A percentile compares a stretch with the other conserved stretches of the same genome.
Evolutionary conservation across 2,113 vertebrate species (phyloP).

Genomic region (Candoia aspera): DNA sequence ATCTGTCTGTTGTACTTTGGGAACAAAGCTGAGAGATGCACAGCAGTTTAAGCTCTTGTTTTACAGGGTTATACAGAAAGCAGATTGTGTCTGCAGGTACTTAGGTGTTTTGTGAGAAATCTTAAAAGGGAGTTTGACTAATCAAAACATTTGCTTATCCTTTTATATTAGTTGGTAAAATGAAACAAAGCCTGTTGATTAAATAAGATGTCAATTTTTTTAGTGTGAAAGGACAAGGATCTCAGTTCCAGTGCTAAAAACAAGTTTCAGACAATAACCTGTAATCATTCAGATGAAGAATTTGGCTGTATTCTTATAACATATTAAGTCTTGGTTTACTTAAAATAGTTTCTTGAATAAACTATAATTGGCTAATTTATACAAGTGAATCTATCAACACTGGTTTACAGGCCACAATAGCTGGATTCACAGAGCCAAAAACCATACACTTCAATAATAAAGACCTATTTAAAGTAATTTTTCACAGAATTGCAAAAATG

Average conservation of each 20-base stretch:
- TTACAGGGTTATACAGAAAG: not conserved
- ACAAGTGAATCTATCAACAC: not conserved
- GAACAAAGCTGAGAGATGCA: not conserved
- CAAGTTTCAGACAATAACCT: not conserved
- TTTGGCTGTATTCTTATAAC: not conserved
- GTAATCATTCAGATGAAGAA: not conserved
- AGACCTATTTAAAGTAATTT: not conserved
- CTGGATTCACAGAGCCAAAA: not conserved
- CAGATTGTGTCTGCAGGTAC: not conserved
- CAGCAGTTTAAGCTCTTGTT: not conserved
- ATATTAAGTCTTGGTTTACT: not conserved
- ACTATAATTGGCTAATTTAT: not conserved
- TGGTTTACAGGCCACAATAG: too few relatives aligned
- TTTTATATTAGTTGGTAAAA: not conserved
- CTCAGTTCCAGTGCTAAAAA: not conserved
- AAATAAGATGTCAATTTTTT: not conserved
- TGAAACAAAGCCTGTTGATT: not conserved
- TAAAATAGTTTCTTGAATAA: not conserved
- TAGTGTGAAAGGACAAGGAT: not conserved
- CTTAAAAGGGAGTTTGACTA: not conserved
- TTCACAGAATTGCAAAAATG: not conserved
- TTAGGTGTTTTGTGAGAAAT: not conserved
- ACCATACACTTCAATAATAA: not conserved
- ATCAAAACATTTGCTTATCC: not conserved
- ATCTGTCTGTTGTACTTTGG: not conserved